phyloP scores from a whole-genome alignment of 1,140 invertebrate species.

The Melipona quadrifasciata region DNA sequence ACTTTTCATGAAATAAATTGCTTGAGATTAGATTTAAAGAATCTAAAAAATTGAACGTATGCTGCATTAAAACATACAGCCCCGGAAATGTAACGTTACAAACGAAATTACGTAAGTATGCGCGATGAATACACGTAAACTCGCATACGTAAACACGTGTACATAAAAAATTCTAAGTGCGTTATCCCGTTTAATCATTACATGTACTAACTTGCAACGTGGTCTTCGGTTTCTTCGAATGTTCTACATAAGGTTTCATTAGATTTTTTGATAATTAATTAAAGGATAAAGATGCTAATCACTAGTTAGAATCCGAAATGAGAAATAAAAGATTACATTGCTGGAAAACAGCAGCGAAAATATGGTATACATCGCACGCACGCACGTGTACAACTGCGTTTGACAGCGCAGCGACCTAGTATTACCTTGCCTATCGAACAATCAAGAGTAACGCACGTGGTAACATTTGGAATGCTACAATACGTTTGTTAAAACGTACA shows the following conservation, averaged over 20 bases:
- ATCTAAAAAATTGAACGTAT: background rate
- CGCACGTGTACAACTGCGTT: slow-evolving; percentile 23
- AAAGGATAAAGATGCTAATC: background rate
- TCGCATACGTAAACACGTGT: slow-evolving; percentile 1
- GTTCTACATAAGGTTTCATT: background rate
- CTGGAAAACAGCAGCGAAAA: background rate
- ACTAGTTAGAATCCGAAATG: background rate
- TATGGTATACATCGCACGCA: background rate
- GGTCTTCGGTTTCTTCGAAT: background rate
- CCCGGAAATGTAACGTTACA: background rate
- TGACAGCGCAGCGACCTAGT: slow-evolving; percentile 35
- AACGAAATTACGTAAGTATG: slow-evolving; percentile 32
- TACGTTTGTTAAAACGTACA: background rate
- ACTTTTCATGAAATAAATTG: background rate
- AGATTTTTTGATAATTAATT: background rate
- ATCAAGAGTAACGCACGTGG: slow-evolving; percentile 5
- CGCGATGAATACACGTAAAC: background rate
- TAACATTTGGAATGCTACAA: background rate
- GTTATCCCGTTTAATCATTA: slow-evolving; percentile 17
- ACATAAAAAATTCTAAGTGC: slow-evolving; percentile 18
- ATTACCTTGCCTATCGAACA: background rate
- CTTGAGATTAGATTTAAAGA: background rate
- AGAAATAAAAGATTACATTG: background rate
- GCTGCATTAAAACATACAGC: background rate
- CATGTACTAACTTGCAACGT: background rate